Evolutionary conservation across 2,113 vertebrate species (phyloP), one percentile per base, ranked within the genome.

Genomic region (Pelusios castaneus): DNA sequence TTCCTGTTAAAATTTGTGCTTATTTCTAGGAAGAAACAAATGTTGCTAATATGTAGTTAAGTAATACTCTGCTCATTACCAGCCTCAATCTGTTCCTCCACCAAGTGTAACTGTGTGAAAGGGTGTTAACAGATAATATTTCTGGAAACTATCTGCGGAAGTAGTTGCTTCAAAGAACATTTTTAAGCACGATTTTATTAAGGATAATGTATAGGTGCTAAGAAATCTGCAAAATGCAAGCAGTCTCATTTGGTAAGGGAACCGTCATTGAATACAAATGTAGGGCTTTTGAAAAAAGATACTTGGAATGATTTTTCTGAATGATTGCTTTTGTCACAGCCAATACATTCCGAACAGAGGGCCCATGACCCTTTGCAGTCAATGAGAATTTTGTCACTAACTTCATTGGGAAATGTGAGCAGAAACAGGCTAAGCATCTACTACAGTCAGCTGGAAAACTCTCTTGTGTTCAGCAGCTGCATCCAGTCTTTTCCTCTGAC

Each of bases 371-470:
- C 94, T 24, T 11, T 2, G 12, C 58, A 90, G 67, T 78, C 77
- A 96, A 56, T n/a, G 2, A 76, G 27, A 82, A 10, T 89, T 93
- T 89, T 95, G 84, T 95, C 81, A 75, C 75, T 85, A 70, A 43
- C 73, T 91, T 85, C 79, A 82, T 82, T 43, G 58, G 82, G 93
- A 94, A 87, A 75, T 87, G 81, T 86, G 92, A 95, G 88, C 75
- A 94, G 75, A 89, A 88, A 45, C 70, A 91, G 85, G 82, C 63
- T 2, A 3, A 94, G 52, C 70, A 90, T 88, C 80, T 96, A 49
- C 78, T 97, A 85, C 60, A 86, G 34, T 94, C 95, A 96, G 67
- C 91, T 96, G 91, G 91, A 88, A 95, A 58, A 5, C 14, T 79
- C 84, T 91, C 47, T 76, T 91, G 84, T 8, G 2, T 6, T 92